phyloP scores from a whole-genome alignment of 1,140 invertebrate genomes.

The Leptestheria dahalacensis region DNA sequence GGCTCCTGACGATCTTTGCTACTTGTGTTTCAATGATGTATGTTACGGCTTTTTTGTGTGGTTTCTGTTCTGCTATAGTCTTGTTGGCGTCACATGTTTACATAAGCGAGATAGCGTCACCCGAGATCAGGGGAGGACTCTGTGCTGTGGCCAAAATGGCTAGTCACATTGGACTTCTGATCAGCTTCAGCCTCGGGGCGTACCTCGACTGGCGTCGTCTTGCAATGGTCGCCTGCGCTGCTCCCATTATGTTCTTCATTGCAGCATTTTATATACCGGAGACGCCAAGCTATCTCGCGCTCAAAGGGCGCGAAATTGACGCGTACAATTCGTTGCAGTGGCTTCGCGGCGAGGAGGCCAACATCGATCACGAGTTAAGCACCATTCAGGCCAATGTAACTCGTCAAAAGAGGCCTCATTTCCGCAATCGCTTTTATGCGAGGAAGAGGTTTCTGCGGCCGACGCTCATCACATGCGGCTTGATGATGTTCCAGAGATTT shows the following conservation, averaged over 20 bases:
- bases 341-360: conserved; percentile 53
- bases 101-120: conserved; percentile 75
- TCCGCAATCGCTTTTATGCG: conserved; percentile 18
- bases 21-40: conserved; percentile 58
- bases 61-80: conserved; percentile 60
- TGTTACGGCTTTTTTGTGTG: conserved; percentile 56
- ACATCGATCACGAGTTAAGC: conserved; percentile 49
- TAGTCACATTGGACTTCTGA: conserved; percentile 63
- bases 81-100: conserved; percentile 69
- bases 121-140: conserved; percentile 64
- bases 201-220: conserved; percentile 65
- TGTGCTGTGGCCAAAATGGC: conserved; percentile 60
- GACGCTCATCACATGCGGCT: conserved; percentile 54
- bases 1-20: conserved; percentile 58
- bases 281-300: conserved; percentile 61
- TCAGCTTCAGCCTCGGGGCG: conserved; percentile 62
- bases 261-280: conserved; percentile 47
- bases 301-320: conserved; percentile 55
- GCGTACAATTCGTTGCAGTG: conserved; percentile 57
- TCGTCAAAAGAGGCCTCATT: conserved; percentile 29
- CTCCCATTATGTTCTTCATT: conserved; percentile 36
- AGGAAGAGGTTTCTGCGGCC: conserved; percentile 41
- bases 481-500: conserved; percentile 68
- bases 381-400: conserved; percentile 48
- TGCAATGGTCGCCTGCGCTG: conserved; percentile 53